phyloP scores from a whole-genome alignment of 2,888 invertebrate genomes.

The Zaprionus obscuricornis region DNA sequence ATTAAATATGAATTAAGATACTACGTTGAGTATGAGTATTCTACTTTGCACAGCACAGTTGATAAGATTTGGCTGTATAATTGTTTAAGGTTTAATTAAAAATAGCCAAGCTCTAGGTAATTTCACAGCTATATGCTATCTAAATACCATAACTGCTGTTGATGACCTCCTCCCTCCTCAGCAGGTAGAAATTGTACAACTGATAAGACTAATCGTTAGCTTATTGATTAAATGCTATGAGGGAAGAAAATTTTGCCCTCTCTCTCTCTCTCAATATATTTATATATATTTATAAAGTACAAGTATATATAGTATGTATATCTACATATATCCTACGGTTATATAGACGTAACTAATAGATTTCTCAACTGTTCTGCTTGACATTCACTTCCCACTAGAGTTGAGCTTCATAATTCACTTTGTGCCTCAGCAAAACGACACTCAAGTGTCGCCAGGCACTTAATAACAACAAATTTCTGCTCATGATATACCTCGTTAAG shows the following conservation, averaged over 20 bases:
- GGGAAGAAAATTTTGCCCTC: too few species aligned
- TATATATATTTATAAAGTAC: too few species aligned
- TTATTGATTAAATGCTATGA: slow-evolving; percentile 33
- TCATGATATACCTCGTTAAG: not conserved
- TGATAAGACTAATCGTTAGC: slow-evolving; percentile 35
- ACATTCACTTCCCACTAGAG: slow-evolving; percentile 3
- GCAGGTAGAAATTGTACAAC: too few species aligned
- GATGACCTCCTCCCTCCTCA: slow-evolving; percentile 14
- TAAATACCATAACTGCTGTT: too few species aligned
- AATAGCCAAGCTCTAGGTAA: not conserved
- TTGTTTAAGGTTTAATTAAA: not conserved
- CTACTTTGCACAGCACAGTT: not conserved
- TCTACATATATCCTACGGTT: too few species aligned
- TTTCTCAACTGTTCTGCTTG: slow-evolving; percentile 25
- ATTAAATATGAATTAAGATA: not conserved
- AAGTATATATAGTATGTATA: too few species aligned
- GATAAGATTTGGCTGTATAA: slow-evolving; percentile 23
- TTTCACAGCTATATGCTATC: slow-evolving; percentile 7
- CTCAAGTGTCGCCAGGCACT: slow-evolving; percentile 41
- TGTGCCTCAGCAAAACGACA: slow-evolving; percentile 13
- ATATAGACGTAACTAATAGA: slow-evolving; percentile 6
- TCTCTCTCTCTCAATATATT: too few species aligned
- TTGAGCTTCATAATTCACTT: slow-evolving; percentile 2
- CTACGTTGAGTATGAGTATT: not conserved
- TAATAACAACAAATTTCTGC: slow-evolving; percentile 20